A percentile compares a stretch with the other conserved stretches of the same genome.
phyloP scores from a whole-genome alignment of 2,888 invertebrate genomes.

The Pardosa pseudoannulata region DNA sequence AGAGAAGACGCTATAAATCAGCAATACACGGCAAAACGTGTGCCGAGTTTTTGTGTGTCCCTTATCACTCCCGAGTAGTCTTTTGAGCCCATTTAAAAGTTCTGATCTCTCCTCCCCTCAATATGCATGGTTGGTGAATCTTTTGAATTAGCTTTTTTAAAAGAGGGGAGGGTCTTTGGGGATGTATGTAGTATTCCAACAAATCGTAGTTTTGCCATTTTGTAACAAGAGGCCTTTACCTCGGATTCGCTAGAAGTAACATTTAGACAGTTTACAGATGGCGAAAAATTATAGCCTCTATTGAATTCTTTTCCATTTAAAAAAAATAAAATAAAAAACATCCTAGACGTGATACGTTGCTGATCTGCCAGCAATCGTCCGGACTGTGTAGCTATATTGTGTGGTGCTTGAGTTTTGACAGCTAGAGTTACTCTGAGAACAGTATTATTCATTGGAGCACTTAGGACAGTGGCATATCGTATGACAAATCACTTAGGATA shows the following conservation, averaged over 20 bases:
- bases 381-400: conserved; percentile 45
- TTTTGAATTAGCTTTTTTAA: conserved; percentile 42
- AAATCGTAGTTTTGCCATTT: background rate
- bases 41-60: conserved; percentile 28
- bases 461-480: conserved; percentile 27
- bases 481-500: conserved; percentile 34
- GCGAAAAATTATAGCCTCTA: conserved; percentile 47
- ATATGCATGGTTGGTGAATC: conserved; percentile 47
- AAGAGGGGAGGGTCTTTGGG: conserved; percentile 4
- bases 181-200: conserved; percentile 9
- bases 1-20: background rate
- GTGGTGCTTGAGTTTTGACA: conserved; percentile 58
- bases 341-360: conserved; percentile 32
- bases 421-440: conserved; percentile 5
- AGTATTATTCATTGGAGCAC: conserved; percentile 35
- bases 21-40: conserved; percentile 10
- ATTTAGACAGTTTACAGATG: conserved; percentile 55
- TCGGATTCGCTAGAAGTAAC: conserved; percentile 43
- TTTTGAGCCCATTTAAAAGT: conserved; percentile 34
- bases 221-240: conserved; percentile 39
- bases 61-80: conserved; percentile 44
- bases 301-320: conserved; percentile 24
- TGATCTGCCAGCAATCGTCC: conserved; percentile 45
- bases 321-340: too few species aligned
- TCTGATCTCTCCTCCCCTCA: conserved; percentile 23